Conservation (phyloP, 2,888 invertebrate species). For the Dryococelus australis region DNA sequence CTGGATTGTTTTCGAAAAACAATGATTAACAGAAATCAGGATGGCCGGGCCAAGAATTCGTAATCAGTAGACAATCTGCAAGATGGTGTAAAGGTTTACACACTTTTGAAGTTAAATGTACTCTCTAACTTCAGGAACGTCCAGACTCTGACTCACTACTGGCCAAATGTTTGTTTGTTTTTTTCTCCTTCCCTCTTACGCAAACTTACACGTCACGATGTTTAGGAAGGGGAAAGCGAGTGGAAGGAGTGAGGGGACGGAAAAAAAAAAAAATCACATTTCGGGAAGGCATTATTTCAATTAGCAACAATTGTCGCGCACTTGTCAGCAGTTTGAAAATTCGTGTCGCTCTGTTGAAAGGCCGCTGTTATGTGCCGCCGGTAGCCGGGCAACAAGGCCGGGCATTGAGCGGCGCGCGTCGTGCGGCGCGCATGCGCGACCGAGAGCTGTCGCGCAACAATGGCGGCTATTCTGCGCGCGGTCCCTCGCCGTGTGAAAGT, state of each 20-base stretch:
- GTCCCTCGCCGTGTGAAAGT: background rate
- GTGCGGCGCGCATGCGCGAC: background rate
- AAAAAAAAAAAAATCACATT: background rate
- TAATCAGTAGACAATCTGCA: no score
- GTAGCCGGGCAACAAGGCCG: background rate
- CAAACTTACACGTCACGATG: background rate
- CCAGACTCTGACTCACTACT: background rate
- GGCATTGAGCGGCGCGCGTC: background rate
- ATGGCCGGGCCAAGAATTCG: no score
- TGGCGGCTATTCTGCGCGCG: background rate
- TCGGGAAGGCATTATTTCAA: slow-evolving; percentile 9
- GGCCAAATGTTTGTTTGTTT: background rate
- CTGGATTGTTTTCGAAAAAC: no score
- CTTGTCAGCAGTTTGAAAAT: background rate
- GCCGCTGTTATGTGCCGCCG: background rate
- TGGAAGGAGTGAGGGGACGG: background rate
- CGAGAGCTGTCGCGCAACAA: background rate
- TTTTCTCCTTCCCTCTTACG: background rate
- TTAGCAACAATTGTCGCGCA: slow-evolving; percentile 16
- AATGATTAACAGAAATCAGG: no score
- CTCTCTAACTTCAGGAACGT: background rate
- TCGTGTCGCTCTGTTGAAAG: slow-evolving; percentile 4
- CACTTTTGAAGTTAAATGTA: no score
- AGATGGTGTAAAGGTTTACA: no score
- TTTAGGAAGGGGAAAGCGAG: background rate